A percentile compares a stretch with the other conserved stretches of the same genome.
phyloP scores from a whole-genome alignment of 2,888 invertebrate species.

The Eurytoma adleriae region DNA sequence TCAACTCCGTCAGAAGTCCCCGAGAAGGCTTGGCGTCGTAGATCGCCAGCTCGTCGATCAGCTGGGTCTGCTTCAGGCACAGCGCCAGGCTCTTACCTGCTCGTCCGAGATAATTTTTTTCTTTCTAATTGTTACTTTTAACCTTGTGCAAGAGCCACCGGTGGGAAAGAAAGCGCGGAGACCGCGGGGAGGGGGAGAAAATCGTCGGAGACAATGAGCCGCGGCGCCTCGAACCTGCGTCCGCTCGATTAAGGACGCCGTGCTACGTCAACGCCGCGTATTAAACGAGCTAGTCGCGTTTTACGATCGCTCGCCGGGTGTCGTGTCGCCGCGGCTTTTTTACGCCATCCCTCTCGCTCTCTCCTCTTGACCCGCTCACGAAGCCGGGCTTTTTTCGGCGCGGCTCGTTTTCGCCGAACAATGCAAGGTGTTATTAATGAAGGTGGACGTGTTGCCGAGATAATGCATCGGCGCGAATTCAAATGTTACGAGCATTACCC shows the following conservation, averaged over 20 bases:
- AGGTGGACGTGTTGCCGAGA: slow-evolving; percentile 8
- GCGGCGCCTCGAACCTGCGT: not conserved
- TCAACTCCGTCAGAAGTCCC: slow-evolving; percentile 75
- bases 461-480: slow-evolving; percentile 12
- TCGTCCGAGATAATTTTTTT: not conserved
- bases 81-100: slow-evolving; percentile 75
- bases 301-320: not conserved
- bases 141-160: slow-evolving; percentile 19
- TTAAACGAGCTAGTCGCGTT: not conserved
- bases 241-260: slow-evolving; percentile 23
- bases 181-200: not conserved
- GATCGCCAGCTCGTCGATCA: slow-evolving; percentile 80
- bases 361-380: not conserved
- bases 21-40: slow-evolving; percentile 76
- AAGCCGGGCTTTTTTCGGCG: not conserved
- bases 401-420: not conserved
- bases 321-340: not conserved
- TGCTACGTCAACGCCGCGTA: no score
- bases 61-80: slow-evolving; percentile 79
- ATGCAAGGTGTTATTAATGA: slow-evolving; percentile 43
- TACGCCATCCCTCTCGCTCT: not conserved
- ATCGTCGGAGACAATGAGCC: slow-evolving; percentile 21
- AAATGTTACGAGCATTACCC: slow-evolving; percentile 2
- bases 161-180: slow-evolving; percentile 29
- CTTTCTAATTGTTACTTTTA: not conserved